These are phyloP conservation scores for Tipula helvola DNA, from an alignment of 2,888 invertebrate species.

Conservation along the genomic window DNA sequence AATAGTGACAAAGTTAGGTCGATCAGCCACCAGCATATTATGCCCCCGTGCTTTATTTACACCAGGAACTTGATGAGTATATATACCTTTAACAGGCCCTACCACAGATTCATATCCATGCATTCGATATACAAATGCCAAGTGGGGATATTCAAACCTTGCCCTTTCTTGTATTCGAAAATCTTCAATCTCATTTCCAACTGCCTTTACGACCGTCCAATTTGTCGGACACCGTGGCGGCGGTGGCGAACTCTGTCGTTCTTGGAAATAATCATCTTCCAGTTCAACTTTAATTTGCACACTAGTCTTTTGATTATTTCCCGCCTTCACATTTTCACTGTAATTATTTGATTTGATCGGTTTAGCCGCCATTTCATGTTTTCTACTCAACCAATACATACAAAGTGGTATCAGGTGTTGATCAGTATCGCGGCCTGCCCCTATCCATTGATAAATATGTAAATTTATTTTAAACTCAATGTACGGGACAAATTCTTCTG, in stretches of 20 bases:
- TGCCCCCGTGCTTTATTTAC: conserved; percentile 64
- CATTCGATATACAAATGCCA: conserved; percentile 80
- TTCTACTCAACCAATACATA: conserved; percentile 63
- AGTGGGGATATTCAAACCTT: conserved; percentile 79
- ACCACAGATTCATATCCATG: conserved; percentile 77
- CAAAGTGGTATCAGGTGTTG: conserved; percentile 60
- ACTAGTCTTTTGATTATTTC: conserved; percentile 22
- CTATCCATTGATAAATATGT: conserved; percentile 69
- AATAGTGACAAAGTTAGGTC: conserved; percentile 86
- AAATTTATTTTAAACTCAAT: conserved; percentile 66
- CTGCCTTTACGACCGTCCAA: conserved; percentile 73
- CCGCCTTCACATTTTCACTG: conserved; percentile 26
- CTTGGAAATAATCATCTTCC: conserved; percentile 19
- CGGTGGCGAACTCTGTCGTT: conserved; percentile 39
- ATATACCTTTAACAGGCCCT: conserved; percentile 70
- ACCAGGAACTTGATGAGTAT: conserved; percentile 49
- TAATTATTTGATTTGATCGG: conserved; percentile 20
- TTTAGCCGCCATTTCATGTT: conserved; percentile 34
- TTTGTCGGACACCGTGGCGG: conserved; percentile 57
- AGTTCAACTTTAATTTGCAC: conserved; percentile 9
- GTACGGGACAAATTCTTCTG: conserved; percentile 80
- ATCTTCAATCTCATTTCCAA: conserved; percentile 58
- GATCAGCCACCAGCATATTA: conserved; percentile 62
- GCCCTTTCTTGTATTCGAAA: conserved; percentile 70
- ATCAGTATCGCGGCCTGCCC: conserved; percentile 84